These are phyloP conservation scores for Tiphia femorata DNA, from an alignment of 2,888 invertebrate species.

Conservation along the genomic window DNA sequence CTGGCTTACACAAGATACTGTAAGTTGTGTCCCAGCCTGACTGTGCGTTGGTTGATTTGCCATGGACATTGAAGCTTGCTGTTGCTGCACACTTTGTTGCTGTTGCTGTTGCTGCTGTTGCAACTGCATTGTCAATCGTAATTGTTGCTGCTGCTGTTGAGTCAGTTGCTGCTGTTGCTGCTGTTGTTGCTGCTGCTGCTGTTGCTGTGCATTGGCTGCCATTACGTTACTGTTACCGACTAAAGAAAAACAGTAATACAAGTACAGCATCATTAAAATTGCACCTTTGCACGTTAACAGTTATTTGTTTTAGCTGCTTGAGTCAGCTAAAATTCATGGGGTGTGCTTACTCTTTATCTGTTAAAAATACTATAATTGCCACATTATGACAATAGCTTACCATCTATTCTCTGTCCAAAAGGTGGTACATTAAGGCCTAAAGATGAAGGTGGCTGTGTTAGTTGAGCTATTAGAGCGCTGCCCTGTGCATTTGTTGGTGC, in stretches of 20 bases:
- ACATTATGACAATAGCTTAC: slow-evolving; percentile 35
- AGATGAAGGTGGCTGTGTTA: slow-evolving; percentile 73
- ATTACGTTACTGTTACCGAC: slow-evolving; percentile 55
- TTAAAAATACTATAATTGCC: too few relatives aligned
- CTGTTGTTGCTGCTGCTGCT: slow-evolving; percentile 63
- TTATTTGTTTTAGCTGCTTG: too few relatives aligned
- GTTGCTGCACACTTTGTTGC: slow-evolving; percentile 57
- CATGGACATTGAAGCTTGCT: slow-evolving; percentile 63
- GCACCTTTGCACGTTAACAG: too few relatives aligned
- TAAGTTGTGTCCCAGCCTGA: slow-evolving; percentile 56
- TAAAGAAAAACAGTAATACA: slow-evolving; percentile 17
- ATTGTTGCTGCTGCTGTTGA: slow-evolving; percentile 65
- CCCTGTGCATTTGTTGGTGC: slow-evolving; percentile 66
- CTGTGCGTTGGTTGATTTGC: slow-evolving; percentile 58
- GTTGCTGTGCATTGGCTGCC: slow-evolving; percentile 66
- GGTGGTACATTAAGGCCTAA: slow-evolving; percentile 70
- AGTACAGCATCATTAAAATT: too few relatives aligned
- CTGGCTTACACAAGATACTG: slow-evolving; percentile 60
- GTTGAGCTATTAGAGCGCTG: slow-evolving; percentile 73
- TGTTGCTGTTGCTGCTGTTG: slow-evolving; percentile 60
- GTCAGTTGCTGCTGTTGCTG: slow-evolving; percentile 56
- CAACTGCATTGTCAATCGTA: slow-evolving; percentile 56
- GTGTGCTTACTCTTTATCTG: too few relatives aligned
- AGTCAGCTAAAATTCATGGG: too few relatives aligned
- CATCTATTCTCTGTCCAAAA: slow-evolving; percentile 69